Evolutionary conservation across 2,888 invertebrate genomes (phyloP).

Genomic region (Ectemnius continuus): DNA sequence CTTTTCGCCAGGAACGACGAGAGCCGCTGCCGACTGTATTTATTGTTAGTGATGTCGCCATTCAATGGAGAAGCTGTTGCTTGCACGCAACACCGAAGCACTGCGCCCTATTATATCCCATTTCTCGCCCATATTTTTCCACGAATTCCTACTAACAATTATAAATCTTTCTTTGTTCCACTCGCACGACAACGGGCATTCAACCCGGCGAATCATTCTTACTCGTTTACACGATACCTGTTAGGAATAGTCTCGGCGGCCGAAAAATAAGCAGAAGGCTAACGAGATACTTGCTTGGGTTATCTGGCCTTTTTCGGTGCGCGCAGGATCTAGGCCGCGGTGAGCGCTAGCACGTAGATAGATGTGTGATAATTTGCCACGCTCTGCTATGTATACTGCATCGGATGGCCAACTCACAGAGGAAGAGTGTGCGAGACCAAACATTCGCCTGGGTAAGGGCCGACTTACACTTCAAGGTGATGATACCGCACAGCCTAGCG

Average conservation of each 20-base stretch:
- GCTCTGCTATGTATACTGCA: no score
- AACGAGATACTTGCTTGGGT: not conserved
- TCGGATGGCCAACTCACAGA: not conserved
- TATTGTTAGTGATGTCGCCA: conserved; percentile 33
- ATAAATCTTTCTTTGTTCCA: conserved; percentile 56
- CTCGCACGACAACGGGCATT: conserved; percentile 24
- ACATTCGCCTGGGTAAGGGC: conserved; percentile 38
- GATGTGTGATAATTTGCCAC: no score
- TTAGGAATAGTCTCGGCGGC: no score
- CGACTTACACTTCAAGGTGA: no score
- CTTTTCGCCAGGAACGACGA: conserved; percentile 38
- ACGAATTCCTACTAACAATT: conserved; percentile 29
- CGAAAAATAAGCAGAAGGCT: no score
- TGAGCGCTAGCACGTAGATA: no score
- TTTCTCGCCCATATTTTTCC: not conserved
- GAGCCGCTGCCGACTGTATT: conserved; percentile 42
- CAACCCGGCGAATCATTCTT: conserved; percentile 36
- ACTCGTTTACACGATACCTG: not conserved
- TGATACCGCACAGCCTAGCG: no score
- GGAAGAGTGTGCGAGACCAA: conserved; percentile 29
- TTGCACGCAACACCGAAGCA: not conserved
- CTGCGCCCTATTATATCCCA: conserved; percentile 20
- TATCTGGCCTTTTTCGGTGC: not conserved
- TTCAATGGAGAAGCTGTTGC: conserved; percentile 35
- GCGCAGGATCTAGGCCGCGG: not conserved